Base-by-base conservation (phyloP, 2,888 invertebrate species). In the Cenopis cana region DNA sequence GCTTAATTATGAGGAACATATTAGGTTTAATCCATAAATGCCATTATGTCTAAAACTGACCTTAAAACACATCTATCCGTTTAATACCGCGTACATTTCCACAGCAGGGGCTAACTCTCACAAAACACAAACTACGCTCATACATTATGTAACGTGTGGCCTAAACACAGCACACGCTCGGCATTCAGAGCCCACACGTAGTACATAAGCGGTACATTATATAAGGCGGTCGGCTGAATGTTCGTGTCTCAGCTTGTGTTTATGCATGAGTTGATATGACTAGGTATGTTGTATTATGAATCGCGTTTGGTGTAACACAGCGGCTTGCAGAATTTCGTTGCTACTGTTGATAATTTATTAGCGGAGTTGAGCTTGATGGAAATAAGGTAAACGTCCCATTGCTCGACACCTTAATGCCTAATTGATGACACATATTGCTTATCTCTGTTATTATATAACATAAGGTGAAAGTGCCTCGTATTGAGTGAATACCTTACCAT, bases 141-240 rank as follows among this genome's bases (percentile, higher is more conserved):
- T 76, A 74, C 71, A 75, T 74, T 72, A 75, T 74, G 74, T 74
- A 76, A 76, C 75, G 69, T 64, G 55, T 56, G 67, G 72, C 74
- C 38, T 68, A 75, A 69, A 73, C 80, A 77, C 79, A 80, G 80
- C 36, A 36, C 36, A 36, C 56, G 17, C 17, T 17, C 56, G 56
- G 56, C 33, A 56, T 56, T 56, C 36, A 46, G 46, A 77, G 75
- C 73, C 70, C 38, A 59, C 60, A n/a, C 41, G 12, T 20, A 12
- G 56, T 33, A 33, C 60, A 64, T 24, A 38, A 18, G 20, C 52
- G 54, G 61, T 33, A 49, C n/a, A 55, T 69, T 69, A 62, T 20
- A 62, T 69, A 69, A 62, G 61, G 54, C 54, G 10, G 64, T 29
- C 18, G 20, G n/a, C 41, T 65, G 64, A 65, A 65, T 65, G 17